A percentile compares a stretch with the other conserved stretches of the same genome.
phyloP scores from a whole-genome alignment of 1,140 invertebrate species.

The Latrodectus geometricus region DNA sequence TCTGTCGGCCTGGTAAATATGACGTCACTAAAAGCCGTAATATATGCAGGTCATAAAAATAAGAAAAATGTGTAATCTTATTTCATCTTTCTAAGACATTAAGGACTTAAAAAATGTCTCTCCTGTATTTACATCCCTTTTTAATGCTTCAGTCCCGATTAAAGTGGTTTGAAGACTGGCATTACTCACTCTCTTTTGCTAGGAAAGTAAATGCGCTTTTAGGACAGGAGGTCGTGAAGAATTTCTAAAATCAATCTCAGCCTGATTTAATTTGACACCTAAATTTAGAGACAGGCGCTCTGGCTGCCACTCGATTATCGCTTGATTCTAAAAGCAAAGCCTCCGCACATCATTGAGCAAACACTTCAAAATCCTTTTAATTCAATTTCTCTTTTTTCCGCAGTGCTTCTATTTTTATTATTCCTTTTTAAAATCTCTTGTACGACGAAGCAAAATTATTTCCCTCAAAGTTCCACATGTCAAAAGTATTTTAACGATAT shows the following conservation, averaged over 20 bases:
- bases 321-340: constrained; percentile 54
- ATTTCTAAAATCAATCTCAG: constrained; percentile 54
- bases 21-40: too few relatives aligned
- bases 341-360: constrained; percentile 3
- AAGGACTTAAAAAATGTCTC: constrained; percentile 39
- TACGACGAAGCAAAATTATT: too few relatives aligned
- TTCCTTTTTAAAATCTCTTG: too few relatives aligned
- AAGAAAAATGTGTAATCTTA: constrained; percentile 33
- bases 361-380: constrained; percentile 53
- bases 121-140: constrained; percentile 12
- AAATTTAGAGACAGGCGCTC: constrained; percentile 25
- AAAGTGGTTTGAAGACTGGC: constrained; percentile 22
- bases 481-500: too few relatives aligned
- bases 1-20: too few relatives aligned
- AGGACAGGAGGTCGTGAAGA: constrained; percentile 33
- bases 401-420: not conserved
- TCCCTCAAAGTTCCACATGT: too few relatives aligned
- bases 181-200: not conserved
- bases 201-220: constrained; percentile 44
- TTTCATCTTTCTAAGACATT: constrained; percentile 27
- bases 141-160: constrained; percentile 43
- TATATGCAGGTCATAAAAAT: not conserved
- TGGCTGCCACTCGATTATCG: constrained; percentile 33
- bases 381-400: constrained; percentile 37
- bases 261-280: constrained; percentile 52